Evolutionary conservation across 2,113 vertebrate genomes (phyloP).

Genomic region (Lucifuga dentata): DNA sequence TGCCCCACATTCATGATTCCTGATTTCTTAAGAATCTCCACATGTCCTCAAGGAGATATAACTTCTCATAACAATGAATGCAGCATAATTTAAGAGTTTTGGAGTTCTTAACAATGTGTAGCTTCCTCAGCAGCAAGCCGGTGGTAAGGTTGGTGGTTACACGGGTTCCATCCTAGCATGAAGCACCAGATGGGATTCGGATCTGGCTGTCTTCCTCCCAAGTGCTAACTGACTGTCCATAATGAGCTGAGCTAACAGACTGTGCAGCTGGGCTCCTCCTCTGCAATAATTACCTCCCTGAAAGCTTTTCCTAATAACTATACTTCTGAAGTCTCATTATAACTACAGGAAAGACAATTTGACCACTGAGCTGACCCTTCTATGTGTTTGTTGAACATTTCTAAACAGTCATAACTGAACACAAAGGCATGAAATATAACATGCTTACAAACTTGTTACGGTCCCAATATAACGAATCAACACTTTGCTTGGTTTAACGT

Average conservation of each 20-base stretch:
- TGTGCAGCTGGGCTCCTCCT: constrained; percentile 68
- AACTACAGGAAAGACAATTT: constrained; percentile 13
- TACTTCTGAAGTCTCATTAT: constrained; percentile 46
- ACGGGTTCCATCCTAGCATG: constrained; percentile 35
- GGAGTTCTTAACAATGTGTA: constrained; percentile 28
- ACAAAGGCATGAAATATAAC: background rate
- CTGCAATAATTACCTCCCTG: constrained; percentile 59
- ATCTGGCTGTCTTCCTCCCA: constrained; percentile 56
- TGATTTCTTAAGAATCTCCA: background rate
- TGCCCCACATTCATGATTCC: background rate
- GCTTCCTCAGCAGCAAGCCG: constrained; percentile 18
- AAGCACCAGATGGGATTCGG: constrained; percentile 64
- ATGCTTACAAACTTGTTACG: background rate
- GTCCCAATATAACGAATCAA: background rate
- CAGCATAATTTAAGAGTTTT: constrained; percentile 4
- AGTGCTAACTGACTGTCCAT: constrained; percentile 61
- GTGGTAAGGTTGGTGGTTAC: constrained; percentile 26
- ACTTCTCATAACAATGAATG: constrained; percentile 1
- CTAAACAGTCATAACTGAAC: background rate
- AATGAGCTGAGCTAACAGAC: constrained; percentile 67
- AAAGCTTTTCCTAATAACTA: constrained; percentile 55
- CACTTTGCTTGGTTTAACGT: background rate
- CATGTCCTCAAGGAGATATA: constrained; percentile 11
- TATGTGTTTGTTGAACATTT: background rate
- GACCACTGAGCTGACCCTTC: constrained; percentile 5